A percentile compares a stretch with the other conserved stretches of the same genome.
Conservation (phyloP, 1,140 invertebrate genomes). For the Bombus soroeensis region DNA sequence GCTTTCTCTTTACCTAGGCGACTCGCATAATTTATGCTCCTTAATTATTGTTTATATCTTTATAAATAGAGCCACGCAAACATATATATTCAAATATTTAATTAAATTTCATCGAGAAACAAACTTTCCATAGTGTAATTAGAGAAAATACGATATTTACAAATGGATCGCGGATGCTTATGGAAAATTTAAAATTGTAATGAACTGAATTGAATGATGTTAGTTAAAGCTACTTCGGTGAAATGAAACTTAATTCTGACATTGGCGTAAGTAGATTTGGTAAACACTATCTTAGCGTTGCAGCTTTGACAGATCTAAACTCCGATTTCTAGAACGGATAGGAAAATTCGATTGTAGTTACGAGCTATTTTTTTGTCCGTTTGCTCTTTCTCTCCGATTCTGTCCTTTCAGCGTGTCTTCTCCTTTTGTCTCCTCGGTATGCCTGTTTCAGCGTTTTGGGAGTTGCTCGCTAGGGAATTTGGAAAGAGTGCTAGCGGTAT, state of each 20-base stretch:
- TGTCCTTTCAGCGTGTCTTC: constrained; percentile 19
- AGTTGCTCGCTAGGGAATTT: constrained; percentile 58
- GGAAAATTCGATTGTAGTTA: constrained; percentile 36
- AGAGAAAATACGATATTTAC: no score
- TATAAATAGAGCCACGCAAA: no score
- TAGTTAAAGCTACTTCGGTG: no score
- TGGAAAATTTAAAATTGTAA: no score
- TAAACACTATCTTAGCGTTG: background rate
- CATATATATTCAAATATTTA: no score
- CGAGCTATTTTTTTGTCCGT: constrained; percentile 24
- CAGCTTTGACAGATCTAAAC: constrained; percentile 22
- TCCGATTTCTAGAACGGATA: constrained; percentile 30
- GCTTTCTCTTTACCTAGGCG: background rate
- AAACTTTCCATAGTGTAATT: no score
- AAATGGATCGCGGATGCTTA: no score
- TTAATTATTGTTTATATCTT: no score
- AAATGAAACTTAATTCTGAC: background rate
- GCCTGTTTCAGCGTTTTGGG: constrained; percentile 69
- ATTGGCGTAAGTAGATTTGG: background rate
- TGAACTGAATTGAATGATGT: no score
- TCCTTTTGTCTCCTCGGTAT: constrained; percentile 72
- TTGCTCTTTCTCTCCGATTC: background rate
- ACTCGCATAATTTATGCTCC: background rate
- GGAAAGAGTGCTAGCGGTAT: constrained; percentile 59
- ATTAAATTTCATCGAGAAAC: no score